Evolutionary conservation across 2,888 invertebrate species (phyloP).

Genomic region (Pristionchus japonicus): DNA sequence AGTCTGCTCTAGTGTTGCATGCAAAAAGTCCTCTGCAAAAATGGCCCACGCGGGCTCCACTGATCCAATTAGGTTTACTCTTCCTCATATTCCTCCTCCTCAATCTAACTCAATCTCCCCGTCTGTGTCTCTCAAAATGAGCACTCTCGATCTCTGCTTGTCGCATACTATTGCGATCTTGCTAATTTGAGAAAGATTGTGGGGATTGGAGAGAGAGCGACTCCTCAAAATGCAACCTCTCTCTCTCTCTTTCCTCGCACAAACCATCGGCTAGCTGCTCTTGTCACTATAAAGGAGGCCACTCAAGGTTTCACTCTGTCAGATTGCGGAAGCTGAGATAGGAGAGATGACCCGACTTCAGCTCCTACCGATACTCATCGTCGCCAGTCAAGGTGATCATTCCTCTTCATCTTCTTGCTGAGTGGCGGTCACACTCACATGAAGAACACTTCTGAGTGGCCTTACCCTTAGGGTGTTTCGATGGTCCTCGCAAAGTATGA

Average conservation of each 20-base stretch:
- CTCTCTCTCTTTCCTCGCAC: slow-evolving; percentile 40
- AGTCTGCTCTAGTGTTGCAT: slow-evolving; percentile 18
- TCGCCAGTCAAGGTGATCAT: neutral
- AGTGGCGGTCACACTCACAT: neutral
- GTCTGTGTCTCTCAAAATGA: no score
- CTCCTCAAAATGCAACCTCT: slow-evolving; percentile 13
- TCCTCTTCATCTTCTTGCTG: neutral
- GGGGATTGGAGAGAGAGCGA: no score
- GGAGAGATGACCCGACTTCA: slow-evolving; percentile 8
- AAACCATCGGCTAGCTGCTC: neutral
- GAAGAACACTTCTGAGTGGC: neutral
- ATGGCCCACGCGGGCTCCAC: slow-evolving; percentile 11
- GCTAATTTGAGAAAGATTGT: no score
- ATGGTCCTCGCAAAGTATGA: neutral
- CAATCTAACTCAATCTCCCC: slow-evolving; percentile 23
- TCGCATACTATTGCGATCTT: no score
- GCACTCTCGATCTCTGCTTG: no score
- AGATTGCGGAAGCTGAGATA: neutral
- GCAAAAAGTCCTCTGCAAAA: neutral
- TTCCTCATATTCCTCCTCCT: neutral
- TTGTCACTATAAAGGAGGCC: slow-evolving; percentile 32
- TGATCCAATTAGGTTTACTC: neutral
- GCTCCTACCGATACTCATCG: neutral
- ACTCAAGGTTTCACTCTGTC: neutral
- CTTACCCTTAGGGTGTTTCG: neutral